Evolutionary conservation across 2,113 vertebrate genomes (phyloP).

Genomic region (Indri indri): DNA sequence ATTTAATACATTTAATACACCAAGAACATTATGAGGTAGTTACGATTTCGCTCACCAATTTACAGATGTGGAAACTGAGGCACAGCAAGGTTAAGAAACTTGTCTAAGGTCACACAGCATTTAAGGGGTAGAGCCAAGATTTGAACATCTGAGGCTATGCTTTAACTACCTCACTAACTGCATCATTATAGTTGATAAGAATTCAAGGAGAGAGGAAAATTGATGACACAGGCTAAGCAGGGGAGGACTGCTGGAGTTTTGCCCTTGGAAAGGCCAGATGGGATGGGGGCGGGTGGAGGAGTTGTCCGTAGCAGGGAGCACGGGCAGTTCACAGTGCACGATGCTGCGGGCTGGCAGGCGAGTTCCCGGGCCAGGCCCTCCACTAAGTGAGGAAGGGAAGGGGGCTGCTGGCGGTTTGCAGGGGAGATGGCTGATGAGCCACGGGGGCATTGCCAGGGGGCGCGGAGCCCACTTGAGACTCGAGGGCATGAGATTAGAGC

Average conservation of each 20-base stretch:
- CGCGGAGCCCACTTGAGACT: background rate
- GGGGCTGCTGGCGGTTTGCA: background rate
- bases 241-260: background rate
- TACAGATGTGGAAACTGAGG: background rate
- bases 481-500: accelerated
- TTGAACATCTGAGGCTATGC: background rate
- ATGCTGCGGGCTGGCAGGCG: background rate
- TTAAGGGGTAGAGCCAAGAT: background rate
- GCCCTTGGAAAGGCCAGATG: background rate
- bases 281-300: background rate
- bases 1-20: background rate
- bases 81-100: background rate
- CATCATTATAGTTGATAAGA: background rate
- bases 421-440: background rate
- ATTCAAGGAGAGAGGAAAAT: background rate
- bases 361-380: background rate
- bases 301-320: background rate
- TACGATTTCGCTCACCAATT: background rate
- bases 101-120: background rate
- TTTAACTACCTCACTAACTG: background rate
- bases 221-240: no score
- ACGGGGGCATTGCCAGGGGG: background rate
- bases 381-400: background rate
- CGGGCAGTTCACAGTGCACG: background rate
- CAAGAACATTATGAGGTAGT: background rate